Evolutionary conservation across 2,888 invertebrate genomes (phyloP).

Genomic region (Thymelicus lineola): DNA sequence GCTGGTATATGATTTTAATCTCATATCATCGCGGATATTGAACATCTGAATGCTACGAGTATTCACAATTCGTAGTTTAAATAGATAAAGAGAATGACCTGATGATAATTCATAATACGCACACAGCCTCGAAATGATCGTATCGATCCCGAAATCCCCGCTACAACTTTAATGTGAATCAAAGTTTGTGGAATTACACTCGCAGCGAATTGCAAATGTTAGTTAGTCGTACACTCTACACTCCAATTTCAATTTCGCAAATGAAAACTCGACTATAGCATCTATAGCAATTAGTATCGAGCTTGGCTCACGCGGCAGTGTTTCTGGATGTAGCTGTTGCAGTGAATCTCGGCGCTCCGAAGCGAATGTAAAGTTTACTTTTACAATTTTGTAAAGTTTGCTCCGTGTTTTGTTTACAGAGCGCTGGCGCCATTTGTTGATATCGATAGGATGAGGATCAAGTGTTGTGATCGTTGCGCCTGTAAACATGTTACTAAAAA

Average conservation of each 20-base stretch:
- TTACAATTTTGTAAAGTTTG: slow-evolving; percentile 31
- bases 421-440: slow-evolving; percentile 23
- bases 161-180: slow-evolving; percentile 1
- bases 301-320: slow-evolving; percentile 1
- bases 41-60: no score
- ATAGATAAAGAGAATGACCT: no score
- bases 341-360: slow-evolving; percentile 2
- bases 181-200: slow-evolving; percentile 1
- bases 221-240: slow-evolving; percentile 16
- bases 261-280: slow-evolving; percentile 26
- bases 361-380: slow-evolving; percentile 21
- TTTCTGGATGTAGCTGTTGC: background rate
- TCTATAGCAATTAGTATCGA: slow-evolving; percentile 26
- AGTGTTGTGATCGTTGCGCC: no score
- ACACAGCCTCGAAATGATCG: background rate
- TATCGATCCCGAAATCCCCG: background rate
- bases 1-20: no score
- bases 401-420: slow-evolving; percentile 8
- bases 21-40: no score
- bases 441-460: background rate
- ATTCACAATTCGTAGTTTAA: no score
- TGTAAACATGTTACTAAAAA: no score
- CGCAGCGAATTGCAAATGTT: slow-evolving; percentile 12
- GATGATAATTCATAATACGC: no score
- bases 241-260: slow-evolving; percentile 31